phyloP scores from a whole-genome alignment of 2,113 vertebrate genomes.

The Platysteira castanea region DNA sequence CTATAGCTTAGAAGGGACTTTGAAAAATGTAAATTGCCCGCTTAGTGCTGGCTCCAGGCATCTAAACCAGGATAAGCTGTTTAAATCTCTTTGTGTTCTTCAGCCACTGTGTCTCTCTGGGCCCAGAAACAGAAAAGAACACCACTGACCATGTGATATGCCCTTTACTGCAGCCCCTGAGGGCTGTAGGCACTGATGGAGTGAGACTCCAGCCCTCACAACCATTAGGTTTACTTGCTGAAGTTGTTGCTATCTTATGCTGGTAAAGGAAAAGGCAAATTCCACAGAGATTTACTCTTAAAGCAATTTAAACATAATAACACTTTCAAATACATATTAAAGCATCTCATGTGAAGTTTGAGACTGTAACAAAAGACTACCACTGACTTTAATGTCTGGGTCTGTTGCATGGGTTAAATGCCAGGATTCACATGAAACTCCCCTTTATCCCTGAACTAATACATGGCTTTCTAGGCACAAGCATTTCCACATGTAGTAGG shows the following conservation, averaged over 20 bases:
- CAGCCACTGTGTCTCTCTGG: rapidly evolving
- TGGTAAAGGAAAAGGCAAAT: neutral
- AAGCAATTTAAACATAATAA: neutral
- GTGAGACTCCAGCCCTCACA: neutral
- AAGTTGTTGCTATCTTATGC: neutral
- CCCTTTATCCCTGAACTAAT: neutral
- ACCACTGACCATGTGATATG: neutral
- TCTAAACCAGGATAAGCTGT: neutral
- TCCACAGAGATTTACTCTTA: neutral
- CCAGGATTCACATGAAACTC: neutral
- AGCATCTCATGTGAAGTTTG: neutral
- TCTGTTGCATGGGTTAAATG: neutral
- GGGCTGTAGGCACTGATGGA: neutral
- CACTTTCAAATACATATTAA: neutral
- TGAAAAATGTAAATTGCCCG: neutral
- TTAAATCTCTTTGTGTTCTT: neutral
- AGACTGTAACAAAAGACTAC: neutral
- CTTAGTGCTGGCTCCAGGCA: neutral
- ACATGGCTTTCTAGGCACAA: neutral
- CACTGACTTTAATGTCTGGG: neutral
- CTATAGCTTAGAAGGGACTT: neutral
- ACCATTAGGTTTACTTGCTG: neutral
- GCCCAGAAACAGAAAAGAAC: neutral
- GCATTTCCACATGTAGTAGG: neutral
- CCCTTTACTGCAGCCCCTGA: neutral